These are phyloP conservation scores for Melanotaenia duboulayi DNA, from an alignment of 2,113 vertebrate genomes.

Conservation along the genomic window DNA sequence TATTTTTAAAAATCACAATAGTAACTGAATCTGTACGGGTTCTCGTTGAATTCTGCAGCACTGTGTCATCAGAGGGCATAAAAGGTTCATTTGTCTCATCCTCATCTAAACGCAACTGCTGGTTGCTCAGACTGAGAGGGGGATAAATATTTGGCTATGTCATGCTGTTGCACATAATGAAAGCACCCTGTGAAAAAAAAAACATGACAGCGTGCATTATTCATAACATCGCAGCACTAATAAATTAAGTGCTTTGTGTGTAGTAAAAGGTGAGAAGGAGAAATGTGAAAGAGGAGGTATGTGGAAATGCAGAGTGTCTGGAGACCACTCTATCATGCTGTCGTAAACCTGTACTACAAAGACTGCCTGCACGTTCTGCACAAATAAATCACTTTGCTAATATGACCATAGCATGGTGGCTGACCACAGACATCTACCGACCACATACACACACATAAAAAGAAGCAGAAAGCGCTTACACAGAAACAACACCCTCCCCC, in stretches of 20 bases:
- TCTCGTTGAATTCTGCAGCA: not conserved
- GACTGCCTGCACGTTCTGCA: slow-evolving; percentile 62
- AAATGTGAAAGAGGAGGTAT: slow-evolving; percentile 20
- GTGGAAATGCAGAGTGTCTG: slow-evolving; percentile 46
- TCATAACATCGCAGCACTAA: slow-evolving; percentile 64
- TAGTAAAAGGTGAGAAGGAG: slow-evolving; percentile 36
- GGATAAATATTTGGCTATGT: slow-evolving; percentile 51
- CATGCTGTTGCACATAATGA: slow-evolving; percentile 63
- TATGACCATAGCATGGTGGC: slow-evolving; percentile 74
- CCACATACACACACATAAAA: slow-evolving; percentile 11
- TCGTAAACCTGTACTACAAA: slow-evolving; percentile 65
- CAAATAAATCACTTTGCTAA: slow-evolving; percentile 83
- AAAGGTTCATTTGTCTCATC: slow-evolving; percentile 19
- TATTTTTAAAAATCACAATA: not conserved
- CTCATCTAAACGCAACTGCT: slow-evolving; percentile 19
- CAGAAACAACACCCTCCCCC: slow-evolving; percentile 31
- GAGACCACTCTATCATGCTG: slow-evolving; percentile 69
- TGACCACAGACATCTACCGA: slow-evolving; percentile 58
- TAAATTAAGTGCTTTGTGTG: slow-evolving; percentile 59
- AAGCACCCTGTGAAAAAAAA: slow-evolving; percentile 43
- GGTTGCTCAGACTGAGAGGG: slow-evolving; percentile 22
- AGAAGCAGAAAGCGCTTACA: slow-evolving; percentile 30
- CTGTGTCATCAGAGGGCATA: slow-evolving; percentile 3
- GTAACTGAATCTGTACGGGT: slow-evolving; percentile 1
- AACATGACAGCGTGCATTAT: slow-evolving; percentile 63